Evolutionary conservation across 2,113 vertebrate genomes (phyloP).

Genomic region (Zapus hudsonius): DNA sequence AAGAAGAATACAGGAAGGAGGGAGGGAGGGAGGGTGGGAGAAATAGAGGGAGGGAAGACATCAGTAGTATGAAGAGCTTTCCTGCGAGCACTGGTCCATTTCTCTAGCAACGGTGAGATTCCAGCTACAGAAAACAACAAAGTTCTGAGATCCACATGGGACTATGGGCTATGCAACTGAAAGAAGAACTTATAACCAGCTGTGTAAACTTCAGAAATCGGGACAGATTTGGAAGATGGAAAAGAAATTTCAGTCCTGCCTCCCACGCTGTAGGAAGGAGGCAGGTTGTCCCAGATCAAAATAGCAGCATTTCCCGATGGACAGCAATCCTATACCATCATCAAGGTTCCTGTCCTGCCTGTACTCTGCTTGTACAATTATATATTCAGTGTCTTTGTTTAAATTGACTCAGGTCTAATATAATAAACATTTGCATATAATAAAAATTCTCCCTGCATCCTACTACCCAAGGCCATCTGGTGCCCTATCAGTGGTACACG

Average conservation of each 20-base stretch:
- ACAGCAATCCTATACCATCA: background rate
- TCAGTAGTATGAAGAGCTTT: background rate
- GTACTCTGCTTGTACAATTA: background rate
- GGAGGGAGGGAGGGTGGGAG: background rate
- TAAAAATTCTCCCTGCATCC: constrained; percentile 53
- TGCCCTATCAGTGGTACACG: background rate
- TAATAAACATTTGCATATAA: constrained; percentile 65
- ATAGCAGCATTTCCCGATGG: constrained; percentile 1
- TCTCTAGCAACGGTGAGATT: background rate
- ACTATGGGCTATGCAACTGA: background rate
- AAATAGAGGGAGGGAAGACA: background rate
- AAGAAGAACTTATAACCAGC: background rate
- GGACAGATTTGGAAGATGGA: background rate
- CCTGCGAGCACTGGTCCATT: background rate
- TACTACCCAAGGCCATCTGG: constrained; percentile 43
- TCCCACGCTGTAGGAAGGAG: background rate
- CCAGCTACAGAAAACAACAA: background rate
- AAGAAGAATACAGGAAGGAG: background rate
- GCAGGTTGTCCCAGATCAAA: background rate
- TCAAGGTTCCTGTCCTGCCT: background rate
- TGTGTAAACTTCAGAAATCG: background rate
- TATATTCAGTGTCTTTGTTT: constrained; percentile 9
- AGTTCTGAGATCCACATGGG: background rate
- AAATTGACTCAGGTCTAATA: constrained; percentile 42
- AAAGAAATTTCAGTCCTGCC: background rate